phyloP scores from a whole-genome alignment of 1,140 invertebrate genomes.

The Maconellicoccus hirsutus region DNA sequence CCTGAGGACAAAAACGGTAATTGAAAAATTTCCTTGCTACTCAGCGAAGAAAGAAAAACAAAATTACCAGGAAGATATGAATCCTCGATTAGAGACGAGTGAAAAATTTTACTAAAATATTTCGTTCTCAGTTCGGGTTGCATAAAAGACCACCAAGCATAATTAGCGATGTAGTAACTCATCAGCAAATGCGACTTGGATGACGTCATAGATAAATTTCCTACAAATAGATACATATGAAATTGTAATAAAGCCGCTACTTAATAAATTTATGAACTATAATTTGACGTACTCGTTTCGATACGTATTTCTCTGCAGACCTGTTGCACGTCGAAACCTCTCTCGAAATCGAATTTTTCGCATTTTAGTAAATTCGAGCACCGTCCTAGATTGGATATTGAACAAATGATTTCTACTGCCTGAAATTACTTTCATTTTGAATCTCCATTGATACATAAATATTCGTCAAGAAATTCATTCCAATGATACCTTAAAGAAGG shows the following conservation, averaged over 20 bases:
- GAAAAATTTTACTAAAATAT: constrained; percentile 10
- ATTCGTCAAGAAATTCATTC: not conserved
- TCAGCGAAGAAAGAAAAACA: too few species aligned
- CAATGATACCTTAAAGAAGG: not conserved
- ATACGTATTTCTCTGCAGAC: not conserved
- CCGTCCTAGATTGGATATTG: not conserved
- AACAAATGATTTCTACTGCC: not conserved
- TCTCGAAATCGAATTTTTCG: not conserved
- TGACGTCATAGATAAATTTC: not conserved
- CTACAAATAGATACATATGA: not conserved
- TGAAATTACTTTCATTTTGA: not conserved
- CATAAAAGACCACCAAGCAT: not conserved
- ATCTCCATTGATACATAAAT: not conserved
- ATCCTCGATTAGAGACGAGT: not conserved
- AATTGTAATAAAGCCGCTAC: too few species aligned
- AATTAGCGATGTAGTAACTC: not conserved
- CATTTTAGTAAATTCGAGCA: not conserved
- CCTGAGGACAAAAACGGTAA: not conserved
- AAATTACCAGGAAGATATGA: not conserved
- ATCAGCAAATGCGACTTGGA: not conserved
- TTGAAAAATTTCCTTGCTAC: too few species aligned
- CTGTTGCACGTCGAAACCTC: not conserved
- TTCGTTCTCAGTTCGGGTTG: not conserved
- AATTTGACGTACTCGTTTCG: not conserved
- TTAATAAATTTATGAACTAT: too few species aligned